These are phyloP conservation scores for Thymelicus sylvestris DNA, from an alignment of 2,888 invertebrate genomes.

Conservation along the genomic window DNA sequence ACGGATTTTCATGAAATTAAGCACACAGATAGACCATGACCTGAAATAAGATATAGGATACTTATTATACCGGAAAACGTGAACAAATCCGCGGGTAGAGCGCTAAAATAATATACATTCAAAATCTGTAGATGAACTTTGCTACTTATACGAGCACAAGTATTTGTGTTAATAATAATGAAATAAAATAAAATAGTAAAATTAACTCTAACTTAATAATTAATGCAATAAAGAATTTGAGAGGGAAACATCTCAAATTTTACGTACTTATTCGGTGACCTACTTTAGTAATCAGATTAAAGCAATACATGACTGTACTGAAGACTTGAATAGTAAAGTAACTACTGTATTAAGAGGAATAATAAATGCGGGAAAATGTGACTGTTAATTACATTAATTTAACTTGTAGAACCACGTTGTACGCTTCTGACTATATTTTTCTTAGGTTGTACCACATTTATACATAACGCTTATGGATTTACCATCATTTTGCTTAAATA, in stretches of 20 bases:
- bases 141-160: no score
- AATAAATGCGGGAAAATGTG: background rate
- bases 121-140: no score
- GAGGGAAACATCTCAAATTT: background rate
- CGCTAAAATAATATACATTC: no score
- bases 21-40: no score
- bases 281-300: background rate
- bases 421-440: no score
- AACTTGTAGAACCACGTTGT: no score
- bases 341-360: background rate
- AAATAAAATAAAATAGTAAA: no score
- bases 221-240: conserved; percentile 1
- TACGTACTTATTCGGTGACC: conserved; percentile 1
- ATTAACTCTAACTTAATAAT: background rate
- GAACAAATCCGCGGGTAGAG: no score
- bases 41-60: no score
- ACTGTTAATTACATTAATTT: background rate
- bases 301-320: background rate
- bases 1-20: no score
- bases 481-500: background rate
- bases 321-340: conserved; percentile 8
- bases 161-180: no score
- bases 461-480: background rate
- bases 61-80: no score
- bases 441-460: background rate